A percentile compares a stretch with the other conserved stretches of the same genome.
Evolutionary conservation across 1,140 invertebrate species (phyloP).

Genomic region (Phortica variegata): DNA sequence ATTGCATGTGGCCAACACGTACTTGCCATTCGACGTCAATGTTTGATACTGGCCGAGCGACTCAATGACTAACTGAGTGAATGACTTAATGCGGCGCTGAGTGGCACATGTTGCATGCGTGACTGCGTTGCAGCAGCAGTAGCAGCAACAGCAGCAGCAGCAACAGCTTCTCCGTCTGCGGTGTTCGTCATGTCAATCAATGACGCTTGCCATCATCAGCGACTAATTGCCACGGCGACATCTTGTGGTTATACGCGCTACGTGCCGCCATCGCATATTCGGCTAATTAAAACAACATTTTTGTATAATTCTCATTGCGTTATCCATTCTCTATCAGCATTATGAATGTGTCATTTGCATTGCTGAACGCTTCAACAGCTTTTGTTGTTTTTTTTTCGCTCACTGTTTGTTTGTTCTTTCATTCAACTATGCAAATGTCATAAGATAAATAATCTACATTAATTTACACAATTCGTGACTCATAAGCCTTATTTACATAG

Average conservation of each 20-base stretch:
- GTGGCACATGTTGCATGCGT: background rate
- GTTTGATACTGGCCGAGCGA: too few species aligned
- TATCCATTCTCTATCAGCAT: background rate
- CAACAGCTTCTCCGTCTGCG: too few species aligned
- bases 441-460: too few species aligned
- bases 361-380: background rate
- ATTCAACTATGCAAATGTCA: background rate
- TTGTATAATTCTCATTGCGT: slow-evolving; percentile 20
- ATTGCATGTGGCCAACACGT: too few species aligned
- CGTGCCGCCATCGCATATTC: slow-evolving; percentile 50
- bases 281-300: slow-evolving; percentile 54
- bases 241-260: slow-evolving; percentile 48
- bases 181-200: too few species aligned
- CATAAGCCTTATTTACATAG: too few species aligned
- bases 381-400: slow-evolving; percentile 20
- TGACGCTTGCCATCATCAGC: too few species aligned
- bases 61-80: slow-evolving; percentile 31
- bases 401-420: slow-evolving; percentile 18
- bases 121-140: background rate
- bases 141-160: too few species aligned
- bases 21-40: too few species aligned
- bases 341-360: background rate
- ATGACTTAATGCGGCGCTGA: slow-evolving; percentile 3
- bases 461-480: too few species aligned
- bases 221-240: slow-evolving; percentile 49